Evolutionary conservation across 2,113 vertebrate genomes (phyloP).

Genomic region (Tachuris rubrigastra): DNA sequence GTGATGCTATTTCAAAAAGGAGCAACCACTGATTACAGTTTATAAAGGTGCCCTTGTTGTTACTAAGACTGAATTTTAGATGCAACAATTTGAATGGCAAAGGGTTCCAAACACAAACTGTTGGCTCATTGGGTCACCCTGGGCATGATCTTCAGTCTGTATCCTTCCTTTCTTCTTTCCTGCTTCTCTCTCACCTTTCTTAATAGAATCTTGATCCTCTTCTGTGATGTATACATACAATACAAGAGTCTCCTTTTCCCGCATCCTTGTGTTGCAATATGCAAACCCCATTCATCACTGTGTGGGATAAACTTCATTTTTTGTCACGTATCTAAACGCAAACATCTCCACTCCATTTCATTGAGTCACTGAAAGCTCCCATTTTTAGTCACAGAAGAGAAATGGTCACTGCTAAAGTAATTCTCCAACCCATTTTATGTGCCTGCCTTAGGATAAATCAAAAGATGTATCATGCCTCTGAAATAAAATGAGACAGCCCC

Average conservation of each 20-base stretch:
- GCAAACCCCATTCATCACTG: accelerated
- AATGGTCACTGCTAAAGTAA: neutral
- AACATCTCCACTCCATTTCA: neutral
- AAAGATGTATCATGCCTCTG: neutral
- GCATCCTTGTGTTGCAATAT: neutral
- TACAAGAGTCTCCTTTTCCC: neutral
- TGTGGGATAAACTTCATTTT: neutral
- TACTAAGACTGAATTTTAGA: neutral
- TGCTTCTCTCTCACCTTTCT: neutral
- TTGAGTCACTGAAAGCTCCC: neutral
- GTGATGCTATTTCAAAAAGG: neutral
- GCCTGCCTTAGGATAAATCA: neutral
- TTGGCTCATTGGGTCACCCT: neutral
- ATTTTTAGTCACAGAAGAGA: neutral
- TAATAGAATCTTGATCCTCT: neutral
- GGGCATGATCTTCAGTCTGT: neutral
- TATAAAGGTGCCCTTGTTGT: neutral
- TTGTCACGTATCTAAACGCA: neutral
- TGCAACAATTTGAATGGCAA: neutral
- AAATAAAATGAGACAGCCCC: neutral
- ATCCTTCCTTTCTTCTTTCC: neutral
- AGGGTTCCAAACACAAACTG: neutral
- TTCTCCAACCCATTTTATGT: neutral
- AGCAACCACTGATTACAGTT: neutral
- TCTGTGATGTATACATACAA: neutral